phyloP scores from a whole-genome alignment of 2,888 invertebrate species.

The Phasia obesa region DNA sequence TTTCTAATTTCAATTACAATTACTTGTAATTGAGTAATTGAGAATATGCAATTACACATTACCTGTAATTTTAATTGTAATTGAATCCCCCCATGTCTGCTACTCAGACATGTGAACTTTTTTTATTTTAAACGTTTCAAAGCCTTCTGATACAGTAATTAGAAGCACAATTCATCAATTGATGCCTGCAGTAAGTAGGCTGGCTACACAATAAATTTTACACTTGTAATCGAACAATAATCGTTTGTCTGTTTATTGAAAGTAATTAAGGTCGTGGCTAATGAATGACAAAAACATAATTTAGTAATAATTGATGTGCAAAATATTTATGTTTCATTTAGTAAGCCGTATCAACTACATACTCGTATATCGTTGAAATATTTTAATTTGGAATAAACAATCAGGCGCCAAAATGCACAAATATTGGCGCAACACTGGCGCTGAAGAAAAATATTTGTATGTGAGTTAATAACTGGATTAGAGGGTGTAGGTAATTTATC shows the following conservation, averaged over 20 bases:
- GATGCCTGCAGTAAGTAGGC: neutral
- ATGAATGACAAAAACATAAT: constrained; percentile 44
- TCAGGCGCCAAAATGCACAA: constrained; percentile 21
- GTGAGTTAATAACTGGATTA: no score
- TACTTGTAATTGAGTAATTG: no score
- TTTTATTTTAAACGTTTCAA: no score
- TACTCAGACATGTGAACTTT: no score
- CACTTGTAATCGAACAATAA: constrained; percentile 15
- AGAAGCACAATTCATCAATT: neutral
- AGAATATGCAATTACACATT: no score
- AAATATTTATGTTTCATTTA: constrained; percentile 41
- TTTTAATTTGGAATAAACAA: constrained; percentile 1
- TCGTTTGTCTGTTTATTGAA: neutral
- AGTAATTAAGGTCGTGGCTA: constrained; percentile 45
- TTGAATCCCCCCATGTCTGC: no score
- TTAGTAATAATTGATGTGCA: constrained; percentile 40
- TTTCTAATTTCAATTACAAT: no score
- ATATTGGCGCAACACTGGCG: neutral
- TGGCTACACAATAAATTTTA: constrained; percentile 3
- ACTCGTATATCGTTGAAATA: no score
- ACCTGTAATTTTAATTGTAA: no score
- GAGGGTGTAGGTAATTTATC: no score
- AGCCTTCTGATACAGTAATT: no score
- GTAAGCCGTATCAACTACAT: neutral
- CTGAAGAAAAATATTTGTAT: neutral